phyloP scores from a whole-genome alignment of 2,113 vertebrate genomes.

The Silurus asotus region DNA sequence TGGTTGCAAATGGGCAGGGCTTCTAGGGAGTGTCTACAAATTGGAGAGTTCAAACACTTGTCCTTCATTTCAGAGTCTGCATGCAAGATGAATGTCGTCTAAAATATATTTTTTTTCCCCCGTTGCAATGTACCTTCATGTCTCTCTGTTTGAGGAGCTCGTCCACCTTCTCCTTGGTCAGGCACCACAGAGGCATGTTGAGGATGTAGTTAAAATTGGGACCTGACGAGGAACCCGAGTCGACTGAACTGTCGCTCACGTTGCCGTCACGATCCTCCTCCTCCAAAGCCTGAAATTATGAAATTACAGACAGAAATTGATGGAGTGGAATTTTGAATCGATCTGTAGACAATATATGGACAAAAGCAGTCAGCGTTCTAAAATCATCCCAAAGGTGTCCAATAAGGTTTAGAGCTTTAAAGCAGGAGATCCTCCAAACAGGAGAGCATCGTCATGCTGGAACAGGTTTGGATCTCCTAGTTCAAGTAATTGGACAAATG shows the following conservation, averaged over 20 bases:
- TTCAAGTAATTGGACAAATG: no score
- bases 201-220: constrained; percentile 99
- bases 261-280: constrained; percentile 82
- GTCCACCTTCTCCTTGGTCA: constrained; percentile 96
- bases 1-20: not conserved
- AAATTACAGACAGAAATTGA: not conserved
- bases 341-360: no score
- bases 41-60: not conserved
- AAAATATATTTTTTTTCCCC: not conserved
- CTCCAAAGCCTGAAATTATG: constrained; percentile 77
- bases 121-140: constrained; percentile 79
- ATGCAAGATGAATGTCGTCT: no score
- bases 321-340: no score
- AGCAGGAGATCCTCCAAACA: no score
- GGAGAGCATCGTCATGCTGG: no score
- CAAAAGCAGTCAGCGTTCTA: no score
- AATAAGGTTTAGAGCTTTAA: no score
- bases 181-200: constrained; percentile 97
- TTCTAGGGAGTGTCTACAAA: not conserved
- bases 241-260: constrained; percentile 85
- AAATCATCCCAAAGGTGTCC: no score
- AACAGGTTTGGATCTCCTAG: no score
- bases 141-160: constrained; percentile 94
- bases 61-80: not conserved
- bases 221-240: constrained; percentile 84